These are phyloP conservation scores for Progne subis DNA, from an alignment of 2,113 vertebrate genomes.

Conservation along the genomic window DNA sequence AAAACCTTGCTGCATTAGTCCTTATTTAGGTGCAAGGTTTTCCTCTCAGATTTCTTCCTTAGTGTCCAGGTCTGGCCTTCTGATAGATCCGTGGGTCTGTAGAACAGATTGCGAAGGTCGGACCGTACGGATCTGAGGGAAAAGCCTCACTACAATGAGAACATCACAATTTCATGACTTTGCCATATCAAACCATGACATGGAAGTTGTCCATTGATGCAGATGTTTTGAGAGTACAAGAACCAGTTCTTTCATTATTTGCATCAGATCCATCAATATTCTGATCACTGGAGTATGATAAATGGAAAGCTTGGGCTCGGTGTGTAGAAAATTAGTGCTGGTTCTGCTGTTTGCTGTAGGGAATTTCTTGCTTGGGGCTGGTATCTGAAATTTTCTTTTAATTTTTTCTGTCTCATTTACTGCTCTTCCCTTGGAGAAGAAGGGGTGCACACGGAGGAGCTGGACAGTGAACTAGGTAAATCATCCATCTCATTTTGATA, in stretches of 20 bases:
- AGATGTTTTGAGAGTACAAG: slow-evolving; percentile 30
- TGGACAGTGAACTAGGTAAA: slow-evolving; percentile 99
- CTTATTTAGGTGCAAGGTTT: slow-evolving; percentile 31
- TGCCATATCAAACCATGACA: slow-evolving; percentile 1
- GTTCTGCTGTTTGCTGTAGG: slow-evolving; percentile 70
- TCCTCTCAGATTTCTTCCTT: neutral
- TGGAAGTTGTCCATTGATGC: neutral
- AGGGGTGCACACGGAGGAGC: slow-evolving; percentile 99
- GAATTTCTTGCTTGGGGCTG: slow-evolving; percentile 76
- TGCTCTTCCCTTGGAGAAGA: slow-evolving; percentile 88
- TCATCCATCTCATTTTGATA: slow-evolving; percentile 60
- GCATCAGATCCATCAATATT: slow-evolving; percentile 51
- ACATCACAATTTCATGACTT: neutral
- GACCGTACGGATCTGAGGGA: neutral
- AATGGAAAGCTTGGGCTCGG: slow-evolving; percentile 60
- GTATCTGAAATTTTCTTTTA: slow-evolving; percentile 79
- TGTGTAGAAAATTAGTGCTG: slow-evolving; percentile 25
- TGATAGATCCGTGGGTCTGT: neutral
- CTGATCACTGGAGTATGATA: slow-evolving; percentile 17
- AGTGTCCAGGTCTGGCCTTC: neutral
- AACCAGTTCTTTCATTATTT: slow-evolving; percentile 8
- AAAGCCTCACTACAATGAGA: neutral
- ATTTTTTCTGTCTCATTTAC: slow-evolving; percentile 78
- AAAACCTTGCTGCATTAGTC: slow-evolving; percentile 23
- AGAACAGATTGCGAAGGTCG: rapidly evolving